Evolutionary conservation across 2,888 invertebrate genomes (phyloP), one percentile per base, ranked within the genome.

Genomic region (Prenolepis imparis): DNA sequence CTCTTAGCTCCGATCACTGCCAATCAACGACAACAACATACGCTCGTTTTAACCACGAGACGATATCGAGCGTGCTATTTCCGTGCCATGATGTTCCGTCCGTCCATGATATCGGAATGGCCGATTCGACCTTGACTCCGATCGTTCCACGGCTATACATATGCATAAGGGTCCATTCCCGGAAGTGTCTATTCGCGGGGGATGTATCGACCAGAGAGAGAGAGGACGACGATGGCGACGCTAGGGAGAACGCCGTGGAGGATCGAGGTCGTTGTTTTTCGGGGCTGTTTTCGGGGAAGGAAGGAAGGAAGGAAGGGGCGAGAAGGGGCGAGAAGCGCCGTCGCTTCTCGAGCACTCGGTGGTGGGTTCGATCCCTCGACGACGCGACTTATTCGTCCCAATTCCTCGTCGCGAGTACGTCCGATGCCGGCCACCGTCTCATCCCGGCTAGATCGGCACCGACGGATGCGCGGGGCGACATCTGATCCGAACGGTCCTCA

Each of bases 231-330:
- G 67, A 36, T 15, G 55, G 55, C 41, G 68, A 32, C 57, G 70
- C 55, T 39, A 28, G 28, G 3, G 28, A 28, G 39, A 28, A 44
- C n/a, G 4, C 44, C 61, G 61, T 2, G 39, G 44, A 78, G 39
- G 44, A 78, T 78, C 78, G 72, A 59, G 78, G 57, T 80, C 78
- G 78, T 59, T 80, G 73, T 80, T 80, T 80, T 80, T 80, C 36
- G 32, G 32, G 44, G 44, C 0, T 21, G 21, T 36, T 15, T 41
- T 32, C 12, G 64, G 18, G 28, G 41, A 21, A 24, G 52, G n/a
- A 48, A n/a, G 48, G 52, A 52, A 18, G 48, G 18, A 28, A 39
- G 32, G 12, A 21, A 48, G 44, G 44, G n/a, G n/a, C n/a, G n/a
- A n/a, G n/a, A n/a, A n/a, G 44, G 4, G 4, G 9, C 6, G 21